Percentiles rank a stretch among this genome's conserved stretches.
These are phyloP conservation scores for Habroteleia sp. DNA, from an alignment of 2,888 invertebrate genomes.

Conservation along the genomic window DNA sequence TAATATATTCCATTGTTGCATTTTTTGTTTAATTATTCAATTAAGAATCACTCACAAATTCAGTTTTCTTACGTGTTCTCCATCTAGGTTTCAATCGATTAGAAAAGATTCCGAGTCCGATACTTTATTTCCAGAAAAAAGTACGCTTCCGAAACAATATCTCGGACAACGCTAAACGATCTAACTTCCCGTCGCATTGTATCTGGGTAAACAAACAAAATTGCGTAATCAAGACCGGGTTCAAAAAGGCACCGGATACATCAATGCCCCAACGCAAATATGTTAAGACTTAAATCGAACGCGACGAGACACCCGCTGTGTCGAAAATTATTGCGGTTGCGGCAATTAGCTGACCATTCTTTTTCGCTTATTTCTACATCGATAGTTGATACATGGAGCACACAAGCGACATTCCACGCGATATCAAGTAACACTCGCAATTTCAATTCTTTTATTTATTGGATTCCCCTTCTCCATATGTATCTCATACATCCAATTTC, in stretches of 20 bases:
- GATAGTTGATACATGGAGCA: constrained; percentile 32
- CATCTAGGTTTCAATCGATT: constrained; percentile 49
- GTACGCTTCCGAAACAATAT: constrained; percentile 25
- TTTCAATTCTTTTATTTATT: constrained; percentile 37
- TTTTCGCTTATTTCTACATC: constrained; percentile 21
- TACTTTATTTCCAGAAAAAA: constrained; percentile 29
- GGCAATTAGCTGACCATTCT: constrained; percentile 38
- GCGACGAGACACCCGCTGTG: constrained; percentile 22
- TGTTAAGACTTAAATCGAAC: constrained; percentile 10
- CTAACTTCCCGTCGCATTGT: background rate
- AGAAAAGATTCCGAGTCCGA: constrained; percentile 34
- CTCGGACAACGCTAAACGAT: background rate
- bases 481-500: constrained; percentile 48
- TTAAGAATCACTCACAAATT: too few relatives aligned
- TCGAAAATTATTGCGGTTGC: constrained; percentile 25
- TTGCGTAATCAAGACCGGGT: background rate
- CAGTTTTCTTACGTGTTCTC: constrained; percentile 58
- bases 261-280: constrained; percentile 5
- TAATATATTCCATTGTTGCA: too few relatives aligned
- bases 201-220: constrained; percentile 15
- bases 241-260: background rate
- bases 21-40: too few relatives aligned
- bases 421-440: constrained; percentile 26
- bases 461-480: constrained; percentile 34
- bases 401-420: constrained; percentile 34